Base-by-base conservation (phyloP, 2,113 vertebrate species). In the Lagopus muta region DNA sequence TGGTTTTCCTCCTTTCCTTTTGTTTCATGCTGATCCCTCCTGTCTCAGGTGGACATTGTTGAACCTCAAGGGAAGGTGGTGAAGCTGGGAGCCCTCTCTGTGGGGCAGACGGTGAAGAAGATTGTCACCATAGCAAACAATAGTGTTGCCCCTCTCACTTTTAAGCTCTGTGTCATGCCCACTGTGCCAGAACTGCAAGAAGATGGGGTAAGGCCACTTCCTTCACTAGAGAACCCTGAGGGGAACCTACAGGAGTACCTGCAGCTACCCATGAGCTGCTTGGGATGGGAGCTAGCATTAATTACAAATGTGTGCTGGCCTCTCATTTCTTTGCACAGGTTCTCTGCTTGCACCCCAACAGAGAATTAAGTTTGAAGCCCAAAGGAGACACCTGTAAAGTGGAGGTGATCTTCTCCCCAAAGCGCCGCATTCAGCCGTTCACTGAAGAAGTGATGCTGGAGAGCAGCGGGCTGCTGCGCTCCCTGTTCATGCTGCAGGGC, bases 401-500 rank as follows among this genome's bases (percentile, higher is more conserved):
- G 70, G 98, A 98, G 43, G 92, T 99, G 85, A 95, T 90, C 43
- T 99, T 99, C 69, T 96, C 96, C 25, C 98, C 98, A 0, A 89
- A 78, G 45, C 86, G 96, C 67, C 97, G 97, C 8, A 55, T 98
- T 65, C 78, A 97, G 55, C 82, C 94, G 0, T 99, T 99, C 86
- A 93, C 82, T 0, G 98, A 98, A 45, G 98, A 99, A 87, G 98
- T 99, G 78, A 97, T 98, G 91, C 85, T 98, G 7, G 97, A 98
- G 83, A 97, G 96, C 83, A 20, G 82, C 3, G 98, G 98, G 18
- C 77, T 97, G 36, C 74, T 97, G 61, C 96, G 86, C 64, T 97
- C 98, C 60, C 98, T 99, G 82, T 97, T 99, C 93, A 96, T 97
- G 34, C 88, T 99, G 48, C 97, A 38, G 1, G 99, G 99, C 78